Evolutionary conservation across 2,797 vertebrate genomes (phyloP), one percentile per base, ranked within the genome.

Genomic region (Megaceryle alcyon): DNA sequence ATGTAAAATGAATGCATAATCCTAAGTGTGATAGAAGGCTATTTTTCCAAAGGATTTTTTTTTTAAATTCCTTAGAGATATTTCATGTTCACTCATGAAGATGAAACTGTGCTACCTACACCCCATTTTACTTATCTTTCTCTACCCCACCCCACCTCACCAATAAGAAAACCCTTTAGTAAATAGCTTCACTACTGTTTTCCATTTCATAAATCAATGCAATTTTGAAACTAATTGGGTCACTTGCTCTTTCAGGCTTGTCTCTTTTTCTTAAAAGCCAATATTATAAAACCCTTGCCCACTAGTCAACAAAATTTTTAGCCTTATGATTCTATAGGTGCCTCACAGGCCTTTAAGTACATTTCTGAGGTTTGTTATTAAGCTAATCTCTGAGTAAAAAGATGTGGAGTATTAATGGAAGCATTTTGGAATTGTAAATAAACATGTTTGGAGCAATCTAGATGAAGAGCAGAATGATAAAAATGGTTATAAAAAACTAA

Each of bases 371-470:
- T 92, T 97, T 97, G 64, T 80, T 96, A 95, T 96, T 96, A 97
- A 96, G 80, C 46, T 96, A 97, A 94, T 95, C 95, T 97, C 85
- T 57, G 51, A 92, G 64, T 82, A 93, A 80, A 54, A 82, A 92
- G 88, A 76, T 79, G 94, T 92, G 68, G 95, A 95, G 97, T 98
- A 98, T 97, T 97, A 98, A 98, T 97, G 71, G 79, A 76, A 95
- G 44, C 90, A 95, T 97, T 98, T 97, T 97, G 87, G 94, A 97
- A 98, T 93, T 97, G 94, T 98, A 98, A 98, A 98, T 98, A 98
- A 97, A 97, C 96, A 96, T 96, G 90, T 97, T 96, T 97, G 89
- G 93, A 96, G 95, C 94, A 96, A 97, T 97, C 33, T 70, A 97
- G 90, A 96, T 96, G 91, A 97, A 97, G 94, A 97, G 53, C 81